Percentiles rank a stretch among this genome's conserved stretches.
These are phyloP conservation scores for Hyppa rectilinea DNA, from an alignment of 2,888 invertebrate species.

Conservation along the genomic window DNA sequence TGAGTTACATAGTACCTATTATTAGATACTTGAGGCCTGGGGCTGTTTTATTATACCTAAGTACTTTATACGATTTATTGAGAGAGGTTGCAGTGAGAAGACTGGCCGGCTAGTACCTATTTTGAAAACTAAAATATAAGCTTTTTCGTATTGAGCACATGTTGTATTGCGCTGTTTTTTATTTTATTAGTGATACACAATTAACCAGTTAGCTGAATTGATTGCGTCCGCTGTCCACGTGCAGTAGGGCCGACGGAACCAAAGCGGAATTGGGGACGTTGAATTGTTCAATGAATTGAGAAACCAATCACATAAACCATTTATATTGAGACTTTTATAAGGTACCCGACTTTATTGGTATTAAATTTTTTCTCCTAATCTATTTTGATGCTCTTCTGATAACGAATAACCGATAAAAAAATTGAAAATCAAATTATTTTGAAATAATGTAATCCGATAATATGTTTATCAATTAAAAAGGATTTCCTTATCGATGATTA, in stretches of 20 bases:
- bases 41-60: background rate
- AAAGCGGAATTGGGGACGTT: conserved; percentile 29
- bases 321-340: conserved; percentile 21
- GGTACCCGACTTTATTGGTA: background rate
- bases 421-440: background rate
- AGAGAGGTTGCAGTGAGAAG: background rate
- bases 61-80: background rate
- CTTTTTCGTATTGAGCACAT: conserved; percentile 33
- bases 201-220: conserved; percentile 88
- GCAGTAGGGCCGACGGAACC: conserved; percentile 35
- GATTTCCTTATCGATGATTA: conserved; percentile 6
- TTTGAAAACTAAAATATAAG: background rate
- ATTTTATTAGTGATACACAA: conserved; percentile 81
- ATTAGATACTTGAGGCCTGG: background rate
- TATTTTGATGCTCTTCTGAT: background rate
- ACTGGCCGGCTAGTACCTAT: background rate
- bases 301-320: conserved; percentile 28
- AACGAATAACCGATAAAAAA: background rate
- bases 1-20: background rate
- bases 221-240: conserved; percentile 80
- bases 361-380: background rate
- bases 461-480: conserved; percentile 3
- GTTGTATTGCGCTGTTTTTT: conserved; percentile 71
- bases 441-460: conserved; percentile 8
- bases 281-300: conserved; percentile 34